Base-by-base conservation (phyloP, 2,888 invertebrate genomes). In the Lasius fuliginosus region DNA sequence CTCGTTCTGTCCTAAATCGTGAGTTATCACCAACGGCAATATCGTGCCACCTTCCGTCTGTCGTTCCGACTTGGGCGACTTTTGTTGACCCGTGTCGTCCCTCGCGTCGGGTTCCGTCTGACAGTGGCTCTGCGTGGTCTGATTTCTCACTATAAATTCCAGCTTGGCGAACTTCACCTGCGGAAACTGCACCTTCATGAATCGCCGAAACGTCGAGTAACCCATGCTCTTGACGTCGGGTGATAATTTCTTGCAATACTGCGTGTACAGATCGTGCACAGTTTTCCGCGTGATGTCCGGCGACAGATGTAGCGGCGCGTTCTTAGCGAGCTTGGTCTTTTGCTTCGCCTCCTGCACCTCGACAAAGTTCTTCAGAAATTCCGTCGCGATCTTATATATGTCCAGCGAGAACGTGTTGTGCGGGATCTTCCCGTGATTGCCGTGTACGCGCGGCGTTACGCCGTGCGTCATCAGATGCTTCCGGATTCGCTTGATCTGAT, bases 151-250 rank as follows among this genome's bases (percentile, higher is more conserved):
- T 18, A 92, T 84, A 53, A 93, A 94, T 86, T 97, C 97, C 23
- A 95, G 92, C 92, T 96, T 96, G 67, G 95, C 95, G 92, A 97
- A 97, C 92, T 97, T 97, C 5, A 97, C 97, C 91, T 97, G 97
- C 0, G 97, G 97, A 94, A 97, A 98, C 93, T 97, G 97, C 91
- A 97, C 97, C 93, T 97, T 97, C 97, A 98, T 97, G 92, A 97
- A 98, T 90, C 97, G 97, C 86, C 97, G 95, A 95, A 98, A 98
- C 12, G 97, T 97, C 1, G 97, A 97, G 92, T 97, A 98, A 0
- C 97, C 97, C 97, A 98, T 97, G 23, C 97, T 95, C 94, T 97
- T 97, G 18, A 97, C 96, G 77, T 96, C 96, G 0, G 97, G 97
- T 91, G 97, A 97, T 75, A 97, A 94, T 87, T 97, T 96, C 93